Evolutionary conservation across 1,140 invertebrate genomes (phyloP).

Genomic region (Doryteuthis pealeii): DNA sequence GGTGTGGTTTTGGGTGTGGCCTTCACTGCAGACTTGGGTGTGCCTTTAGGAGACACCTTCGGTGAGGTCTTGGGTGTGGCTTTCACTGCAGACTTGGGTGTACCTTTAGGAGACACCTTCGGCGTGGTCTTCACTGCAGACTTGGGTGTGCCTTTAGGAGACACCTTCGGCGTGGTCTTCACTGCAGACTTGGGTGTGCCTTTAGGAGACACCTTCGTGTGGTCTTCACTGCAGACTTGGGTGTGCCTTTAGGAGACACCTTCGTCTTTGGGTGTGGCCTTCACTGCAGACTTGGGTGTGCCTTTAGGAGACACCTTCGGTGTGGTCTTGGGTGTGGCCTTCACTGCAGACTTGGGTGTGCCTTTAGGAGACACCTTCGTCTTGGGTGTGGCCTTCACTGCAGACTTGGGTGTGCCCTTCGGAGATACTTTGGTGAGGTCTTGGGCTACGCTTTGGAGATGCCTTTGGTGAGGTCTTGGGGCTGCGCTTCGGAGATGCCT

Average conservation of each 20-base stretch:
- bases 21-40: neutral
- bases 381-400: neutral
- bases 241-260: slow-evolving; percentile 9
- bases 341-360: slow-evolving; percentile 7
- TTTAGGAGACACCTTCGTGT: neutral
- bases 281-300: neutral
- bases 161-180: slow-evolving; percentile 17
- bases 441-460: slow-evolving; percentile 5
- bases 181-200: slow-evolving; percentile 12
- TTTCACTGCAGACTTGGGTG: slow-evolving; percentile 9
- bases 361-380: neutral
- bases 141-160: slow-evolving; percentile 17
- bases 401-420: neutral
- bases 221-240: slow-evolving; percentile 11
- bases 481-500: neutral
- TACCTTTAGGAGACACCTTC: neutral
- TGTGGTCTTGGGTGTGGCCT: slow-evolving; percentile 5
- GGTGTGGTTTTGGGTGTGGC: slow-evolving; percentile 14
- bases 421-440: slow-evolving; percentile 17
- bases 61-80: neutral
- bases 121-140: neutral
- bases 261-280: slow-evolving; percentile 10
- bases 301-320: slow-evolving; percentile 16
- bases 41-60: neutral
- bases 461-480: neutral